These are phyloP conservation scores for Drosophila robusta DNA, from an alignment of 2,888 invertebrate genomes.

Conservation along the genomic window DNA sequence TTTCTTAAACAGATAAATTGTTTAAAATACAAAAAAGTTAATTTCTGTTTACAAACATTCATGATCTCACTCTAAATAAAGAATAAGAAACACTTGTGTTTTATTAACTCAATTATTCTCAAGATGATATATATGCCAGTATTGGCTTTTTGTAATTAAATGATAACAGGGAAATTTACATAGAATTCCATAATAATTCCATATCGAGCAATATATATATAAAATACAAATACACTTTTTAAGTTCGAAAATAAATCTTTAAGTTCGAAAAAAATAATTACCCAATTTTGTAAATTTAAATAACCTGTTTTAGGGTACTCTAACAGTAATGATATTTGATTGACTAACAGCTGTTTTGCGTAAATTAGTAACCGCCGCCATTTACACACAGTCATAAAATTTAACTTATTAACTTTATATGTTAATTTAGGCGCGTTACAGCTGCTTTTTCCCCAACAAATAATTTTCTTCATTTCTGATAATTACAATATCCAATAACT, in stretches of 20 bases:
- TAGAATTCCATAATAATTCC: no score
- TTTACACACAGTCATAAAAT: neutral
- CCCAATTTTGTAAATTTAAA: neutral
- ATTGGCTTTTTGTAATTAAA: no score
- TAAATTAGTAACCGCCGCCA: neutral
- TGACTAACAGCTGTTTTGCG: neutral
- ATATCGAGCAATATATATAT: no score
- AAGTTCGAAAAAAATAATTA: no score
- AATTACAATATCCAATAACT: no score
- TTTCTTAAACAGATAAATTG: neutral
- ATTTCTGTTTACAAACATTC: neutral
- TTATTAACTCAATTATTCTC: neutral
- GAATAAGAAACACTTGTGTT: neutral
- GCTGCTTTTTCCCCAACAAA: neutral
- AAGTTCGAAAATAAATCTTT: no score
- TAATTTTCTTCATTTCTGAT: no score
- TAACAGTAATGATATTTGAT: neutral
- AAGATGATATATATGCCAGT: no score
- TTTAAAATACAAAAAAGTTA: neutral
- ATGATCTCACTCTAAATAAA: no score
- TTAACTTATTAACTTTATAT: conserved; percentile 1
- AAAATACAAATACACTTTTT: no score
- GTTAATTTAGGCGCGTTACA: conserved; percentile 3
- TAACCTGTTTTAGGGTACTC: neutral
- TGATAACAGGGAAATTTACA: no score